Percentiles rank a stretch among this genome's conserved stretches.
Conservation (phyloP, 1,140 invertebrate species). For the Vanessa tameamea region DNA sequence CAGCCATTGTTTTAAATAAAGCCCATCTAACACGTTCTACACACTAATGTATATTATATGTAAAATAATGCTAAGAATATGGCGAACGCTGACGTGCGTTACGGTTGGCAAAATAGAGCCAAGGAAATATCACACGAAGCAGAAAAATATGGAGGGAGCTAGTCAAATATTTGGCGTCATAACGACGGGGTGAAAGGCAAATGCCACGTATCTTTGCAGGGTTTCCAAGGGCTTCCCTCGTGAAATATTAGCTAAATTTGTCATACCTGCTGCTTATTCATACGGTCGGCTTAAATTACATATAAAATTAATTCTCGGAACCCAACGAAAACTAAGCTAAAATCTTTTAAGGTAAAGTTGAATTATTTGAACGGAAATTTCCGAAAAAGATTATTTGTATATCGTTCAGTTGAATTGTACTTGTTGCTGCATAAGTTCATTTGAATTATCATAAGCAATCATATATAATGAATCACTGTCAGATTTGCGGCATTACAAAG, state of each 20-base stretch:
- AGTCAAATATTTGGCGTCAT: constrained; percentile 54
- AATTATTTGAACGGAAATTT: neutral
- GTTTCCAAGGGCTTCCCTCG: constrained; percentile 50
- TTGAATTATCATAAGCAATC: constrained; percentile 27
- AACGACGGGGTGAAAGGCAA: constrained; percentile 49
- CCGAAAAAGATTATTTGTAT: neutral
- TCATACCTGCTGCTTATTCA: constrained; percentile 34
- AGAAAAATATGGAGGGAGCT: constrained; percentile 30
- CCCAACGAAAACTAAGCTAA: neutral
- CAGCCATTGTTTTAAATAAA: constrained; percentile 3
- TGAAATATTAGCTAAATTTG: constrained; percentile 46
- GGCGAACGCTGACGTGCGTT: constrained; percentile 12
- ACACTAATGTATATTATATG: neutral
- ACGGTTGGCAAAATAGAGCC: constrained; percentile 10
- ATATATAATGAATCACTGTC: constrained; percentile 18
- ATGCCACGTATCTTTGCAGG: constrained; percentile 49
- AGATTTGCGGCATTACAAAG: constrained; percentile 19
- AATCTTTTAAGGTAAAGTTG: neutral
- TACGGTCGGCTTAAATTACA: constrained; percentile 35
- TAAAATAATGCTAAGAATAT: constrained; percentile 16
- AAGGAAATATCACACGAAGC: constrained; percentile 25
- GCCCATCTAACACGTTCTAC: neutral
- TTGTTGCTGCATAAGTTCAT: constrained; percentile 17
- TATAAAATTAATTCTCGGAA: constrained; percentile 26
- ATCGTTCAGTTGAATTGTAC: neutral